A percentile compares a stretch with the other conserved stretches of the same genome.
Conservation (phyloP, 2,113 vertebrate species). For the Rousettus leschenaultii region DNA sequence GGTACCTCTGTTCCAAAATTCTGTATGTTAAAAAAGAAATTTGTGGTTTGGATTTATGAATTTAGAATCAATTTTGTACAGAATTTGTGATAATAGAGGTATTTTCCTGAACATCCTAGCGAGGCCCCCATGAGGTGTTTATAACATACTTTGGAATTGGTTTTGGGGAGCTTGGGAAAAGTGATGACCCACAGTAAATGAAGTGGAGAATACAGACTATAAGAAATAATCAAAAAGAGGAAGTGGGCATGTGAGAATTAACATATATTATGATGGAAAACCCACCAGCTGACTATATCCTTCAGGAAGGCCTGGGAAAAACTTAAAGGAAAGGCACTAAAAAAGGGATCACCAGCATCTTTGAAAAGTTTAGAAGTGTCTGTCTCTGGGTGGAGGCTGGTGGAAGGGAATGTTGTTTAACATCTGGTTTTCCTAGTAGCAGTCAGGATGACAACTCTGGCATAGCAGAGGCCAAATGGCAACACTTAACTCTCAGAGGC, state of each 20-base stretch:
- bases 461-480: not conserved
- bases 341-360: not conserved
- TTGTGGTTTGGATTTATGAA: not conserved
- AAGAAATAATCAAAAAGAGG: not conserved
- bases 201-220: not conserved
- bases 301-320: not conserved
- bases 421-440: not conserved
- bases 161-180: not conserved
- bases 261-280: not conserved
- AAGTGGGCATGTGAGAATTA: not conserved
- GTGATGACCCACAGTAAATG: not conserved
- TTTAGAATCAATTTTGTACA: not conserved
- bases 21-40: conserved; percentile 23
- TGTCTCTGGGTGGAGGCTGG: not conserved
- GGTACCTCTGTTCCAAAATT: not conserved
- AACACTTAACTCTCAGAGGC: not conserved
- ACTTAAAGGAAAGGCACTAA: not conserved
- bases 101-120: not conserved
- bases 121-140: not conserved
- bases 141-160: not conserved
- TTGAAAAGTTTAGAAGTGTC: not conserved
- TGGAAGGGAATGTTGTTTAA: not conserved
- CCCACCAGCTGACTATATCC: not conserved
- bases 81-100: not conserved
- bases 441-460: not conserved